These are phyloP conservation scores for Phoebastria nigripes DNA, from an alignment of 2,797 vertebrate species.

Conservation along the genomic window DNA sequence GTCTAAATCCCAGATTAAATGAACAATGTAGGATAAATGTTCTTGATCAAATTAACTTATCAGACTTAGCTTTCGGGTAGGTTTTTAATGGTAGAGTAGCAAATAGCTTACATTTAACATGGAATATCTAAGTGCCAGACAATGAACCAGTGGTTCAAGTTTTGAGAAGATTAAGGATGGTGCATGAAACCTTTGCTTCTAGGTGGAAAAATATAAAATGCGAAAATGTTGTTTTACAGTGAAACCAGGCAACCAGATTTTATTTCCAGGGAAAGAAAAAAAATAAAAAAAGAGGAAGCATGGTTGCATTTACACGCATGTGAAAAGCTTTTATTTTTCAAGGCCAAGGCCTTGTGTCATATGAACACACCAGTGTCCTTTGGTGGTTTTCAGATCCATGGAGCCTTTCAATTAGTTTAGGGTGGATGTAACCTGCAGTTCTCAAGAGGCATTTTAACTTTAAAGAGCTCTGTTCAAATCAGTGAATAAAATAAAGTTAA, in stretches of 20 bases:
- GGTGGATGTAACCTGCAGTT: not conserved
- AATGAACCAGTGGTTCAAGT: not conserved
- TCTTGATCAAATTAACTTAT: not conserved
- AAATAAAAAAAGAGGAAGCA: not conserved
- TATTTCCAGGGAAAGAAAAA: not conserved
- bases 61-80: not conserved
- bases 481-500: not conserved
- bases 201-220: not conserved
- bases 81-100: not conserved
- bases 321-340: not conserved
- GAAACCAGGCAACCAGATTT: not conserved
- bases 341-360: not conserved
- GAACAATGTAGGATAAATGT: not conserved
- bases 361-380: not conserved
- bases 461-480: not conserved
- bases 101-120: not conserved
- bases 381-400: not conserved
- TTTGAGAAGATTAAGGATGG: not conserved
- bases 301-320: accelerated
- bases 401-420: not conserved
- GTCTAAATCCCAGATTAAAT: not conserved
- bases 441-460: not conserved
- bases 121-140: not conserved
- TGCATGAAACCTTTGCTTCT: not conserved
- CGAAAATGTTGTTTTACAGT: not conserved